Evolutionary conservation across 2,113 vertebrate genomes (phyloP), one percentile per base, ranked within the genome.

Genomic region (Otus sunia): DNA sequence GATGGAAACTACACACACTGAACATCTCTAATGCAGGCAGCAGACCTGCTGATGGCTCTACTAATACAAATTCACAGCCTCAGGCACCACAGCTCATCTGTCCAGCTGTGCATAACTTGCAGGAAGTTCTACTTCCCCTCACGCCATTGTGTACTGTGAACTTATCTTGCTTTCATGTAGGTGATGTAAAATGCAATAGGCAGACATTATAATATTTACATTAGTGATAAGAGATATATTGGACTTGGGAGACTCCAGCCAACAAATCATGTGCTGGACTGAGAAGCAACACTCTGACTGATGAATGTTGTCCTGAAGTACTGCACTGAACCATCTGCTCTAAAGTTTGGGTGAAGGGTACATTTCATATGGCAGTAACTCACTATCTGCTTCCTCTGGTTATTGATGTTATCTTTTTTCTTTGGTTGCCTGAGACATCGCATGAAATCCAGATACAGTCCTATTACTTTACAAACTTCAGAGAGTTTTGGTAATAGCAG

Each of bases 1-100:
- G 3, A 20, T 91, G 59, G 83, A 79, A 96, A 85, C 50, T 73
- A 81, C 68, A 79, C 41, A 69, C 66, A 91, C 3, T 2, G 39
- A 96, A 87, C 37, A 73, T 69, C 83, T 78, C 86, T 91, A 92
- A 93, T 93, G 92, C 21, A 25, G 68, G 52, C 79, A 92, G 78
- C 49, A 96, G 83, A 96, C 90, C 88, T 93, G 88, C 94, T 79
- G 83, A 90, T 95, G 90, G 17, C 67, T 93, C 37, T 55, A 86
- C 92, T 97, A 97, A 97, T 94, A 93, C 80, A 95, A 97, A 93
- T 86, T 94, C 95, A 93, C 83, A 96, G 80, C 93, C 83, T 12
- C 20, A 5, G 73, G 89, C n/a, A 22, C 71, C 78, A 69, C 79
- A 90, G 50, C 83, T 93, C 85, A 78, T 92, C 88, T 96, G 86